phyloP scores from a whole-genome alignment of 2,797 vertebrate species.

The Spea hammondii region DNA sequence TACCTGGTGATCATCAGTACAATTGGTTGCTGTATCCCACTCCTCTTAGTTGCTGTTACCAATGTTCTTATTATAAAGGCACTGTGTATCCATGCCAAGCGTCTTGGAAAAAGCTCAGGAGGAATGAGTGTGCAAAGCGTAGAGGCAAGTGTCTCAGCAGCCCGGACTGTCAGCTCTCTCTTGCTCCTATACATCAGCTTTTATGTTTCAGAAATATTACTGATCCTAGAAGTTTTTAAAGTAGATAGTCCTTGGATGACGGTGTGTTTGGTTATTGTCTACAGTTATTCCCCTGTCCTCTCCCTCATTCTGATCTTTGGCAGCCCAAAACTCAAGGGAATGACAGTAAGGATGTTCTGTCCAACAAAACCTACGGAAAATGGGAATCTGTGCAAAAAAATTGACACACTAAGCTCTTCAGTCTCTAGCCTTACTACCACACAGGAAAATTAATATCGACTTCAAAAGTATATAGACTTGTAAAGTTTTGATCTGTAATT shows the following conservation, averaged over 20 bases:
- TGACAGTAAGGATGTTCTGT: neutral
- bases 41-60: slow-evolving; percentile 24
- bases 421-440: neutral
- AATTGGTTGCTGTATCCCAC: slow-evolving; percentile 26
- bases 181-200: slow-evolving; percentile 30
- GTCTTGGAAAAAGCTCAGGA: slow-evolving; percentile 6
- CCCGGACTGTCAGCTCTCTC: slow-evolving; percentile 22
- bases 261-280: slow-evolving; percentile 21
- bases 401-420: neutral
- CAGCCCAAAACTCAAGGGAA: slow-evolving; percentile 31
- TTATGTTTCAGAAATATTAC: slow-evolving; percentile 25
- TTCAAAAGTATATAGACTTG: no score
- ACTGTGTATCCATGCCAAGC: slow-evolving; percentile 18
- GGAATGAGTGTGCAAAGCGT: slow-evolving; percentile 13
- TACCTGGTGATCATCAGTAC: slow-evolving; percentile 27
- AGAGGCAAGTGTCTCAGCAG: slow-evolving; percentile 26
- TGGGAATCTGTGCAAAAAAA: neutral
- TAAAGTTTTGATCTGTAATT: no score
- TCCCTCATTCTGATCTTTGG: slow-evolving; percentile 28
- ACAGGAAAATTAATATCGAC: neutral
- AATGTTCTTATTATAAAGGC: slow-evolving; percentile 23
- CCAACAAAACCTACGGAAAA: neutral
- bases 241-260: slow-evolving; percentile 33
- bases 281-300: slow-evolving; percentile 27
- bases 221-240: slow-evolving; percentile 30